phyloP scores from a whole-genome alignment of 2,113 vertebrate species.

The Otus sunia region DNA sequence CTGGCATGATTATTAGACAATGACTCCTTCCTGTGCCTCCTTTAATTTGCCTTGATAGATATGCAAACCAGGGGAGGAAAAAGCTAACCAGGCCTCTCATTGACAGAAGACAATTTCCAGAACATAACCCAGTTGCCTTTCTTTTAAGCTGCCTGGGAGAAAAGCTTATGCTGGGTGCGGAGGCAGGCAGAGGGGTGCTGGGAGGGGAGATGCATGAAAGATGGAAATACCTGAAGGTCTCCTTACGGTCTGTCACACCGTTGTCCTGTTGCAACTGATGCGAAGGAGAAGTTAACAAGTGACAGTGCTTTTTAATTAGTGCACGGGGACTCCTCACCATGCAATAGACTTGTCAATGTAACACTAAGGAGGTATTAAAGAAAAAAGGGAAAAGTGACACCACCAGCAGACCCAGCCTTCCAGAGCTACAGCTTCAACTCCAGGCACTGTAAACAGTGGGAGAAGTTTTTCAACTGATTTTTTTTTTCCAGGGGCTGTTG shows the following conservation, averaged over 20 bases:
- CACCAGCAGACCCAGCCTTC: background rate
- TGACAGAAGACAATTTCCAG: slow-evolving; percentile 40
- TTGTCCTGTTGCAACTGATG: slow-evolving; percentile 16
- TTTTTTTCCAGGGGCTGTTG: slow-evolving; percentile 7
- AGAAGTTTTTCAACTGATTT: slow-evolving; percentile 38
- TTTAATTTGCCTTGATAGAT: slow-evolving; percentile 58
- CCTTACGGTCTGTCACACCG: background rate
- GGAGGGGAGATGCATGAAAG: background rate
- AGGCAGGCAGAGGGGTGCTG: background rate
- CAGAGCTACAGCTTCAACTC: background rate
- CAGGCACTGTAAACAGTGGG: background rate
- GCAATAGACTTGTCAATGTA: background rate
- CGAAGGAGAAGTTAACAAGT: slow-evolving; percentile 32
- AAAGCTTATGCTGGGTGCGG: background rate
- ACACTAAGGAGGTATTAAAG: background rate
- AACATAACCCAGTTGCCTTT: background rate
- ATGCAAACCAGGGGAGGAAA: slow-evolving; percentile 24
- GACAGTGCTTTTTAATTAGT: slow-evolving; percentile 46
- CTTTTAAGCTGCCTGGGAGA: background rate
- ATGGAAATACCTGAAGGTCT: background rate
- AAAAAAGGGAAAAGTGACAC: background rate
- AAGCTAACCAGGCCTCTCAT: slow-evolving; percentile 26
- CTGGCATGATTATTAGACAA: slow-evolving; percentile 25
- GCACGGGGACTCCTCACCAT: background rate
- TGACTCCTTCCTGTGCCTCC: slow-evolving; percentile 25